These are phyloP conservation scores for Phoenicopterus ruber DNA, from an alignment of 2,113 vertebrate species.

Conservation along the genomic window DNA sequence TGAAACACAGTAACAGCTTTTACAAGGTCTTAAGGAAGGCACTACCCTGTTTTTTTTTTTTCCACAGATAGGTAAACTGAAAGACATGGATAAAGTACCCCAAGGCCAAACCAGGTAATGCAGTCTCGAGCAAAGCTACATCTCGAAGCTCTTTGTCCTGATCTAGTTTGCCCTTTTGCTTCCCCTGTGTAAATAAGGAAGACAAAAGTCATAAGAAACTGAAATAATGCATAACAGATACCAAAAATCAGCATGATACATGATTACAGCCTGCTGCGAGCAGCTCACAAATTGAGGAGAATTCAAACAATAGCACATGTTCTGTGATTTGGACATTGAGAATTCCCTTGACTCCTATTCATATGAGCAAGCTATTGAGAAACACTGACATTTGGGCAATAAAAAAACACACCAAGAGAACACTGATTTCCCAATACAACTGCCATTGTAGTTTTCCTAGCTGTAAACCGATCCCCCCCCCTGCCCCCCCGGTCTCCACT, in stretches of 20 bases:
- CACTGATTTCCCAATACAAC: constrained; percentile 18
- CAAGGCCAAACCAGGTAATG: neutral
- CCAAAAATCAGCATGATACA: constrained; percentile 12
- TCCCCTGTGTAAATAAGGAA: constrained; percentile 1
- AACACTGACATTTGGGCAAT: constrained; percentile 41
- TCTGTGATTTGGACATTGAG: constrained; percentile 20
- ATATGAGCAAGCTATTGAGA: constrained; percentile 48
- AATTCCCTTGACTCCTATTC: constrained; percentile 44
- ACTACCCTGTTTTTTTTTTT: neutral
- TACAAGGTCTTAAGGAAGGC: constrained; percentile 2
- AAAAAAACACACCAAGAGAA: constrained; percentile 24
- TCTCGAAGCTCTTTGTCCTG: neutral
- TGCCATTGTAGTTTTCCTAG: neutral
- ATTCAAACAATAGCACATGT: constrained; percentile 48
- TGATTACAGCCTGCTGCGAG: constrained; percentile 16
- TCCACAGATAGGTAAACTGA: neutral
- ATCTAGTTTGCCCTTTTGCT: neutral
- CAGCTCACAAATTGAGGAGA: constrained; percentile 16
- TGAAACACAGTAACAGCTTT: constrained; percentile 1
- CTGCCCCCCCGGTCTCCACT: neutral
- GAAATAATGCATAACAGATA: constrained; percentile 41
- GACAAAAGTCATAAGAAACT: constrained; percentile 30
- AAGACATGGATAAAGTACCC: neutral
- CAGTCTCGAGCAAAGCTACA: neutral
- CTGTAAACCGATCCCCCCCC: neutral